Conservation (phyloP, 2,113 vertebrate genomes). For the Cavia porcellus region DNA sequence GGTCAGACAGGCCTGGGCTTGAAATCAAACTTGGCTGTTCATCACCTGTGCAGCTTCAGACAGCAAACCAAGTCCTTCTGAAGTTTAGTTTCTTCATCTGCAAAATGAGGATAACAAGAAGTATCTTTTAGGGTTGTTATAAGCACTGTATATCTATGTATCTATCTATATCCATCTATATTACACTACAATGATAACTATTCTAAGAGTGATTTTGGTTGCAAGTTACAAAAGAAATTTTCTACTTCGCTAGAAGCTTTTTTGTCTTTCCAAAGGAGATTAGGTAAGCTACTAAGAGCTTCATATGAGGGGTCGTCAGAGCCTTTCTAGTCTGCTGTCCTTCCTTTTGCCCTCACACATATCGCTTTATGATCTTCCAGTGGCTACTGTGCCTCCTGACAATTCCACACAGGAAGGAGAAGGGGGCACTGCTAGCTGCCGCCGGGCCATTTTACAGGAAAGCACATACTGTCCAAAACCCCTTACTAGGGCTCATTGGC, state of each 20-base stretch:
- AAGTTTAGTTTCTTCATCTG: not conserved
- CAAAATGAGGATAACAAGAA: not conserved
- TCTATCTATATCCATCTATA: not conserved
- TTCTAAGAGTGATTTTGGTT: not conserved
- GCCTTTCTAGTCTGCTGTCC: not conserved
- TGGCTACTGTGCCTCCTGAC: not conserved
- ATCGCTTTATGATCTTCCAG: not conserved
- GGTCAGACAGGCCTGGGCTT: not conserved
- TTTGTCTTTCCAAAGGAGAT: constrained; percentile 1
- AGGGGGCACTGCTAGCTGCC: not conserved
- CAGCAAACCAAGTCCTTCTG: not conserved
- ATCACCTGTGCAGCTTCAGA: not conserved
- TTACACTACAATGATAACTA: not conserved
- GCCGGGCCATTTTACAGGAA: not conserved
- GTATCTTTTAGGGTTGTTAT: not conserved
- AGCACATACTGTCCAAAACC: not conserved
- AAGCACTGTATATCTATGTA: not conserved
- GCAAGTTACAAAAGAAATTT: not conserved
- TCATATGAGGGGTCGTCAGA: not conserved
- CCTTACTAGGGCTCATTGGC: not conserved
- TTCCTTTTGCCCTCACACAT: not conserved
- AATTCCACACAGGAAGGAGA: not conserved
- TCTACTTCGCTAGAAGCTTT: not conserved
- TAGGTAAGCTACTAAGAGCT: not conserved
- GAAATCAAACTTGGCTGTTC: not conserved